Evolutionary conservation across 2,888 invertebrate species (phyloP), one percentile per base, ranked within the genome.

Genomic region (Baronia brevicornis): DNA sequence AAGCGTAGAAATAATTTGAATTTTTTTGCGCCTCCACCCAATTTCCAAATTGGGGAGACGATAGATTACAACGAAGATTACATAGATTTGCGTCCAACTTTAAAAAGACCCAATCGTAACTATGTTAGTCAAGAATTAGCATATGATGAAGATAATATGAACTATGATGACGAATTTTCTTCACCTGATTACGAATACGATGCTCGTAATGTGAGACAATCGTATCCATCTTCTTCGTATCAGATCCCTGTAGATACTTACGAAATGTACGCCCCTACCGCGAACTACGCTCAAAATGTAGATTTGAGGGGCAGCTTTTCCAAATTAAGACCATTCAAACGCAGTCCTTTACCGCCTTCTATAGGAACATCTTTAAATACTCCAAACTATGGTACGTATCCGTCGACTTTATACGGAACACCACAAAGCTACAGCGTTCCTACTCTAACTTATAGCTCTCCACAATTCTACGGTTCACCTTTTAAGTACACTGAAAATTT

Each of bases 1-100:
- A 44, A 48, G 39, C 11, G 8, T 1, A 43, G 47, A 37, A 44
- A 41, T 9, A 43, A 43, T 12, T 49, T 41, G 21, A 48, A 54
- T 26, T 46, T 55, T 20, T 46, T 54, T 31, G 54, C 62, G 5
- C 64, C 44, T 1, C 46, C 56, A 4, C 61, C 64, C 1, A 57
- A 54, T 30, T 65, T 60, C 37, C 57, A 60, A 2, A 41, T 63
- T 9, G 65, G 63, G 12, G 66, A 64, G 33, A 56, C 60, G 5
- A 39, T 48, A 3, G 64, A 64, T 26, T 54, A 51, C 14, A 41
- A 30, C 18, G 46, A 56, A 18, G 58, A 60, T 36, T 48, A 57
- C 6, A 54, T 60, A 3, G 48, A 51, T 4, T 36, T 45, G 13
- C 35, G 38, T 11, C 33, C 33, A 27, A 40, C 26, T 28, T 29